A percentile compares a stretch with the other conserved stretches of the same genome.
phyloP scores from a whole-genome alignment of 1,140 invertebrate species.

The Goniozus legneri region DNA sequence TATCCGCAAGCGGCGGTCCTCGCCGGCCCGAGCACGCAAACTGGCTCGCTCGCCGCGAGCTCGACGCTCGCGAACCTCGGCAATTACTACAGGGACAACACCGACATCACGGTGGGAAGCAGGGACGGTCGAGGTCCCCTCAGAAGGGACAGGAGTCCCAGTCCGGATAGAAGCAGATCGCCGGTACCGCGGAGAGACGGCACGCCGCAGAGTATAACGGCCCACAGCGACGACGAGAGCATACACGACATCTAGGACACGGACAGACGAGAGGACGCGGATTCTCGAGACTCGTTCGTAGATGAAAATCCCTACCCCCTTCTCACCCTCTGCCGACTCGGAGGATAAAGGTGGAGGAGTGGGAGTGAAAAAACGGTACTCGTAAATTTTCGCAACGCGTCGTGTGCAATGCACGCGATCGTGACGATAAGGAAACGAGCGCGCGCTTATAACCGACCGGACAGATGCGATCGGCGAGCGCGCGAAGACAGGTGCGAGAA shows the following conservation, averaged over 20 bases:
- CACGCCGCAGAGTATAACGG: conserved; percentile 45
- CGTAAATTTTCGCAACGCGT: too few species aligned
- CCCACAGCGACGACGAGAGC: conserved; percentile 59
- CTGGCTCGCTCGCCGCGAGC: conserved; percentile 59
- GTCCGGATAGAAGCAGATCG: conserved; percentile 31
- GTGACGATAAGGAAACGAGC: too few species aligned
- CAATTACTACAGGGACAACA: conserved; percentile 61
- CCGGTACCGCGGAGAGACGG: conserved; percentile 19
- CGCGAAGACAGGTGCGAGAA: conserved; percentile 10
- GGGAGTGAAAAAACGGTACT: too few species aligned
- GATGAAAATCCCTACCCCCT: too few species aligned
- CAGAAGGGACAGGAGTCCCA: conserved; percentile 49
- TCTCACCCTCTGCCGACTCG: too few species aligned
- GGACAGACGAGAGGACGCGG: too few species aligned
- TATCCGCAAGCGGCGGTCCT: conserved; percentile 64
- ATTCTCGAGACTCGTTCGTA: too few species aligned
- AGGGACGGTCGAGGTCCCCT: conserved; percentile 28
- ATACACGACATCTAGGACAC: conserved; percentile 51
- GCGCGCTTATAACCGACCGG: too few species aligned
- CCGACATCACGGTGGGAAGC: conserved; percentile 34
- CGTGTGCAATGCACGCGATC: too few species aligned
- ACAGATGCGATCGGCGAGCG: conserved; percentile 5
- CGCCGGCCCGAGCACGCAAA: conserved; percentile 61
- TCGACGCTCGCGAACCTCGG: conserved; percentile 61
- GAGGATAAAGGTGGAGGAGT: too few species aligned